Conservation (phyloP, 1,140 invertebrate species). For the Eurytemora carolleeae region DNA sequence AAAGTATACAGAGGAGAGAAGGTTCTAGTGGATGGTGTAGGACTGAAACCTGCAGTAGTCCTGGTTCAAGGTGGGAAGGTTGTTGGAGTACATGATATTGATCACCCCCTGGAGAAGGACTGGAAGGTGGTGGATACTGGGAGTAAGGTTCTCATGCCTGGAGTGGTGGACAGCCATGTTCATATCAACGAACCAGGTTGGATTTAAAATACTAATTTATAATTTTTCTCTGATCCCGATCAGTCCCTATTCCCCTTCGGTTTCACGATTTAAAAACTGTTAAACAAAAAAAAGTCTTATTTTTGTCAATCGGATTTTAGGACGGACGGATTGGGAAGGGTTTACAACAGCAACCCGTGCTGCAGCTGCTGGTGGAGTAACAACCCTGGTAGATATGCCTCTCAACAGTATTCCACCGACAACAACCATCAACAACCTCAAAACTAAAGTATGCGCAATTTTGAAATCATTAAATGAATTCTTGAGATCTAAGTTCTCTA, state of each 20-base stretch:
- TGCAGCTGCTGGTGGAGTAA: conserved; percentile 47
- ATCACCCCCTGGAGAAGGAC: too few species aligned
- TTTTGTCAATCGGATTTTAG: too few species aligned
- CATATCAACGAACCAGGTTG: conserved; percentile 71
- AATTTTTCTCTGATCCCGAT: not conserved
- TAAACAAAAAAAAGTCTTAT: too few species aligned
- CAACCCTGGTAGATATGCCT: conserved; percentile 50
- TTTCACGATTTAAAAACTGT: too few species aligned
- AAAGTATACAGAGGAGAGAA: too few species aligned
- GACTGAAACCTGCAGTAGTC: too few species aligned
- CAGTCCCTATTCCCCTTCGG: not conserved
- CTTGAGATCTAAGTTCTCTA: too few species aligned
- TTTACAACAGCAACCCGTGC: conserved; percentile 44
- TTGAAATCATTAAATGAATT: too few species aligned
- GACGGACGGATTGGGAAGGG: conserved; percentile 47
- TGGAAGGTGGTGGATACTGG: conserved; percentile 37
- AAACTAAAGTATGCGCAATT: too few species aligned
- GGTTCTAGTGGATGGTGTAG: too few species aligned
- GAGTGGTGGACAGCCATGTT: conserved; percentile 67
- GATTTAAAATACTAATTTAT: conserved; percentile 19
- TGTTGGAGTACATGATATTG: too few species aligned
- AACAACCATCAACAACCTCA: conserved; percentile 37
- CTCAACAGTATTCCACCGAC: conserved; percentile 48
- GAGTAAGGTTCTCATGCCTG: conserved; percentile 43
- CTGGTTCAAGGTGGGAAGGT: too few species aligned